Conservation (phyloP, 2,888 invertebrate genomes). For the Toxonevra muliebris region DNA sequence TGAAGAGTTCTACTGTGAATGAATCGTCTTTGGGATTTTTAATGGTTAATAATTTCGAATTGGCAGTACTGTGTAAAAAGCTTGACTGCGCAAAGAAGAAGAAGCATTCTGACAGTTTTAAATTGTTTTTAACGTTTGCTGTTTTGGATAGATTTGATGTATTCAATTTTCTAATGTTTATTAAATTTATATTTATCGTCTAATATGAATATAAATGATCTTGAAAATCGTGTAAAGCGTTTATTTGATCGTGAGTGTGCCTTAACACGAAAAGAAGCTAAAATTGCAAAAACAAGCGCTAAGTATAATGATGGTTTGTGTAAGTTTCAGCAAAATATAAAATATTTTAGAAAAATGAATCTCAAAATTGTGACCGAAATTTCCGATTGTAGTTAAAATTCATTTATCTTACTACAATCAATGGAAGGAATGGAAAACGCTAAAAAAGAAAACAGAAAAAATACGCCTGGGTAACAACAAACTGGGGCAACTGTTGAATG, state of each 20-base stretch:
- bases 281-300: constrained; percentile 27
- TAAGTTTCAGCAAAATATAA: not conserved
- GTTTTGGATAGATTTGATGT: not conserved
- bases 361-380: not conserved
- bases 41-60: not conserved
- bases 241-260: constrained; percentile 33
- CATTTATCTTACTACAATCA: not conserved
- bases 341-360: not conserved
- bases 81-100: constrained; percentile 7
- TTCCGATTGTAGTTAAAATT: not conserved
- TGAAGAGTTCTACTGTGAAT: too few relatives aligned
- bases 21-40: too few relatives aligned
- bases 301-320: constrained; percentile 18
- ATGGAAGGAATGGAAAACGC: not conserved
- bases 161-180: not conserved
- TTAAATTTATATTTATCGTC: not conserved
- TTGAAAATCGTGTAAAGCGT: constrained; percentile 29
- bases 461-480: too few relatives aligned
- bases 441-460: not conserved
- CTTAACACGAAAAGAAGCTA: constrained; percentile 25
- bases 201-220: constrained; percentile 36
- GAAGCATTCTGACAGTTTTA: constrained; percentile 8
- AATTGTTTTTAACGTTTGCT: constrained; percentile 5
- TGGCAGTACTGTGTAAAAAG: not conserved
- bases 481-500: not conserved